These are phyloP conservation scores for Salminus brasiliensis DNA, from an alignment of 2,113 vertebrate species.

Conservation along the genomic window DNA sequence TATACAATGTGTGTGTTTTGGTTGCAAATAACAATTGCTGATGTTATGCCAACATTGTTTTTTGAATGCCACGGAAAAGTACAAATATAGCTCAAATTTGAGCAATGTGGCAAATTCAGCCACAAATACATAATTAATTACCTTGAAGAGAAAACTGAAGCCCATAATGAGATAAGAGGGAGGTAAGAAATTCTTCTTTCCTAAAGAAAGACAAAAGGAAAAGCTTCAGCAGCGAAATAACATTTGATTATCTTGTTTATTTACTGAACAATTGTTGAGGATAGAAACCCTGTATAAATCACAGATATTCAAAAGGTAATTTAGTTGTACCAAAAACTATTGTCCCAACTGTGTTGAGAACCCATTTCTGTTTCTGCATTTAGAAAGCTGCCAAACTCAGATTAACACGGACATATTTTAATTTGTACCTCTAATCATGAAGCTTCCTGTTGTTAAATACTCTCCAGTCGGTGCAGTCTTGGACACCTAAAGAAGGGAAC, in stretches of 20 bases:
- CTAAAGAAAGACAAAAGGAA: conserved; percentile 66
- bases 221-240: neutral
- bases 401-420: neutral
- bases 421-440: conserved; percentile 94
- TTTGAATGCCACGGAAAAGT: no score
- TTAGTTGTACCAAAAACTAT: no score
- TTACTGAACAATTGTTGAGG: no score
- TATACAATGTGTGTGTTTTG: no score
- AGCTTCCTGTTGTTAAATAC: conserved; percentile 96
- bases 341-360: no score
- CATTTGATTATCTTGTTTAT: neutral
- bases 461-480: conserved; percentile 98
- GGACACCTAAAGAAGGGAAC: conserved; percentile 81
- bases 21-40: no score
- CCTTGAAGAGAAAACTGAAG: conserved; percentile 98
- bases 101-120: no score
- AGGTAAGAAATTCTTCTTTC: conserved; percentile 98
- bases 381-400: no score
- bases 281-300: no score
- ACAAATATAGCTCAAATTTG: no score
- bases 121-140: conserved; percentile 57
- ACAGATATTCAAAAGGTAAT: neutral
- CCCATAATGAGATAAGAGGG: conserved; percentile 98
- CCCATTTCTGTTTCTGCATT: no score
- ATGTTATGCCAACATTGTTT: no score